Conservation (phyloP, 2,113 vertebrate genomes). For the Pomatorhinus ruficollis region DNA sequence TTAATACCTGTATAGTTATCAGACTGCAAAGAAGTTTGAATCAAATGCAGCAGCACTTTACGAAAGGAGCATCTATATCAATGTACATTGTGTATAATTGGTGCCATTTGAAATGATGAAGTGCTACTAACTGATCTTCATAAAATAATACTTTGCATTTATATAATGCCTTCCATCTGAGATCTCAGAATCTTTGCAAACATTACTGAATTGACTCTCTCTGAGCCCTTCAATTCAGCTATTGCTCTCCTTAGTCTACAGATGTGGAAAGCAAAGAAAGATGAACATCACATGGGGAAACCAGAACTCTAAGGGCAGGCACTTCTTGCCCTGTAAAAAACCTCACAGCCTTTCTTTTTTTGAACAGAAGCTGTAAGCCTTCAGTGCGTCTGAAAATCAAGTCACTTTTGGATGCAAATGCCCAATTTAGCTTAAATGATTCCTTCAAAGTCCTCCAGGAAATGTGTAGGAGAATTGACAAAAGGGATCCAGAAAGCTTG, state of each 20-base stretch:
- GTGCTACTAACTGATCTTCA: constrained; percentile 49
- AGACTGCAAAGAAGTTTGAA: constrained; percentile 35
- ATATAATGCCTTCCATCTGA: constrained; percentile 47
- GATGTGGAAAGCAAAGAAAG: background rate
- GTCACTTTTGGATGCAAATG: constrained; percentile 22
- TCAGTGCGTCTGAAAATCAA: constrained; percentile 33
- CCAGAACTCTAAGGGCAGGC: background rate
- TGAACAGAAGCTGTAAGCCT: constrained; percentile 17
- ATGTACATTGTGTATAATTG: constrained; percentile 51
- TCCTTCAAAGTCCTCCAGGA: constrained; percentile 23
- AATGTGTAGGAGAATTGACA: constrained; percentile 29
- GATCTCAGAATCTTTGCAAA: constrained; percentile 9
- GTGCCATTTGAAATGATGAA: constrained; percentile 60
- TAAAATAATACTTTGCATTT: constrained; percentile 65
- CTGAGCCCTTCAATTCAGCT: background rate
- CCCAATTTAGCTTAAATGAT: constrained; percentile 25
- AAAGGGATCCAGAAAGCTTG: constrained; percentile 13
- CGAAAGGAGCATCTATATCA: constrained; percentile 49
- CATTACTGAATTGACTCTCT: constrained; percentile 19
- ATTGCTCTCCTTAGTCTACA: background rate
- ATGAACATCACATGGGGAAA: background rate
- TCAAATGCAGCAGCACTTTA: constrained; percentile 31
- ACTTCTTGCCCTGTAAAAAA: background rate
- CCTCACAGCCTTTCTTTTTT: background rate
- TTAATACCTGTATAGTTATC: constrained; percentile 35